These are phyloP conservation scores for Diacarnus erythraeanus DNA, from an alignment of 37 sponge, comb jelly and placozoan genomes.

Conservation along the genomic window DNA sequence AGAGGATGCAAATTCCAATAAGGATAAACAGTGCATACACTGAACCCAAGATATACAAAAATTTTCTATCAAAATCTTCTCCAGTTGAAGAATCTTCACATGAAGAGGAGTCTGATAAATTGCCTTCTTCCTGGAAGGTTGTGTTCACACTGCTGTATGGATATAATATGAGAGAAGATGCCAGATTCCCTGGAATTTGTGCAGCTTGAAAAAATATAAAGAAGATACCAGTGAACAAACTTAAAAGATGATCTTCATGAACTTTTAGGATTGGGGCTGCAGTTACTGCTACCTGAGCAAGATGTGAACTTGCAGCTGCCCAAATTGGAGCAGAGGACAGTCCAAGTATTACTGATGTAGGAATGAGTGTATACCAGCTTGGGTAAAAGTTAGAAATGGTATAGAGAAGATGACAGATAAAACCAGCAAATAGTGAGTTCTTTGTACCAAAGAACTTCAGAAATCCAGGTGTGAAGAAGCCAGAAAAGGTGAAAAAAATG, in stretches of 20 bases:
- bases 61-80: background rate
- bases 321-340: slow-evolving; percentile 61
- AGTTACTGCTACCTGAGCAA: slow-evolving; percentile 25
- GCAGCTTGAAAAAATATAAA: slow-evolving; percentile 22
- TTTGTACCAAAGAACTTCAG: slow-evolving; percentile 46
- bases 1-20: slow-evolving; percentile 8
- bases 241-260: slow-evolving; percentile 8
- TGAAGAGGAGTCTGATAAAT: background rate
- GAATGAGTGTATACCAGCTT: slow-evolving; percentile 70
- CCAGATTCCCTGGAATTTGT: slow-evolving; percentile 36
- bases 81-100: background rate
- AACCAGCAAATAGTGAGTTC: slow-evolving; percentile 29
- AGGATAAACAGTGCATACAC: slow-evolving; percentile 31
- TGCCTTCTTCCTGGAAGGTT: background rate
- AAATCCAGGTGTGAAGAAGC: slow-evolving; percentile 28
- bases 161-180: slow-evolving; percentile 34
- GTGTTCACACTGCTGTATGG: slow-evolving; percentile 2
- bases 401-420: slow-evolving; percentile 29
- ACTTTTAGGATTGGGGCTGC: slow-evolving; percentile 21
- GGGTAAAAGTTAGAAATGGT: slow-evolving; percentile 66
- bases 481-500: slow-evolving; percentile 25
- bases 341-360: slow-evolving; percentile 50
- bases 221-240: slow-evolving; percentile 30
- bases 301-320: slow-evolving; percentile 31
- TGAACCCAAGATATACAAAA: slow-evolving; percentile 37